Evolutionary conservation across 2,888 invertebrate genomes (phyloP), one percentile per base, ranked within the genome.

Genomic region (Sminthurinus aureus): DNA sequence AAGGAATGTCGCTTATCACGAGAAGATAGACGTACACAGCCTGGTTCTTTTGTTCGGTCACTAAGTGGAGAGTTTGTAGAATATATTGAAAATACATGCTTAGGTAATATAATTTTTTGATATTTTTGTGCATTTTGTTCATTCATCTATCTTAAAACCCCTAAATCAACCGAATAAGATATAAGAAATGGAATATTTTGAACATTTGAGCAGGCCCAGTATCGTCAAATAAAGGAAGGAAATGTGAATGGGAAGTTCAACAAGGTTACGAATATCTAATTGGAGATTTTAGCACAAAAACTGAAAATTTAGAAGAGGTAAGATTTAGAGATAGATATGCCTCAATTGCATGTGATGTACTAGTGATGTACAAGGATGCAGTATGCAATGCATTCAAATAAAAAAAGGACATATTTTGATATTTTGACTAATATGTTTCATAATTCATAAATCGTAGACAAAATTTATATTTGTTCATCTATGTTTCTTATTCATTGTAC

Each of bases 71-170:
- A 94, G 88, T 83, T 77, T 50, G 94, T 95, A 52, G 94, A 95
- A 89, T 96, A 96, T 90, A 93, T 96, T 88, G 96, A 96, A 90
- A 95, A 95, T 90, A 94, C 96, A 89, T 96, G 96, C 90, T 85
- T 85, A 82, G 87, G 87, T 86, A 64, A 80, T 26, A 83, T 74
- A 38, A 1, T 38, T 38, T 38, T 38, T 38, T 38, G 52, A 1
- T 18, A 24, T 74, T 26, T 38, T 38, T 38, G 3, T 4, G 38
- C 6, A 38, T 38, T 4, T 6, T 1, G 38, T 38, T 4, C 38
- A 38, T n/a, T n/a, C n/a, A n/a, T n/a, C 38, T 38, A 38, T 38
- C n/a, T n/a, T n/a, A n/a, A n/a, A n/a, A 38, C 38, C 3, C 38
- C 38, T 38, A 38, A 38, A 38, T 4, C 38, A 38, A 38, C 38